phyloP scores from a whole-genome alignment of 2,113 vertebrate genomes.

The Protobothrops flavoviridis region DNA sequence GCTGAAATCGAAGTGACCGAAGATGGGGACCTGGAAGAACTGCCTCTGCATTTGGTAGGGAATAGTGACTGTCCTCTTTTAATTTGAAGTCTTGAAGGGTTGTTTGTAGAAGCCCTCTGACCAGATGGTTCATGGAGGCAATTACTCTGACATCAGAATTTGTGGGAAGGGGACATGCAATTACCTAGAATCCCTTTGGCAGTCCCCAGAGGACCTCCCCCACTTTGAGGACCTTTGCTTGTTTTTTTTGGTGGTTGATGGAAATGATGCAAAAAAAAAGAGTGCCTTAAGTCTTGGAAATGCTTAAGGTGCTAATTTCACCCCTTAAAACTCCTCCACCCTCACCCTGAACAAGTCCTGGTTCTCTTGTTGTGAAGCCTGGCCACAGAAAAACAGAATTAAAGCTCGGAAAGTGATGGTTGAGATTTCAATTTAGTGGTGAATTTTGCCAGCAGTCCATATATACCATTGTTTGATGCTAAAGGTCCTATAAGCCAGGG shows the following conservation, averaged over 20 bases:
- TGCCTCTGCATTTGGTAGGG: slow-evolving; percentile 34
- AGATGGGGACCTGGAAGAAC: slow-evolving; percentile 12
- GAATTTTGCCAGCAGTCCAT: not conserved
- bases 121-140: not conserved
- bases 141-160: not conserved
- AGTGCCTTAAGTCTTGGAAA: not conserved
- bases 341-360: not conserved
- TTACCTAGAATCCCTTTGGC: not conserved
- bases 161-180: not conserved
- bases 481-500: not conserved
- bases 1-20: slow-evolving; percentile 50
- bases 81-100: not conserved
- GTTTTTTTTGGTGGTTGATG: not conserved
- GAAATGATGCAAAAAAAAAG: not conserved
- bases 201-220: not conserved
- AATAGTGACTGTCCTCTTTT: not conserved
- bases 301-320: not conserved
- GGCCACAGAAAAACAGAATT: not conserved
- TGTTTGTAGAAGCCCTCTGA: not conserved
- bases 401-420: not conserved
- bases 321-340: not conserved
- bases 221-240: not conserved
- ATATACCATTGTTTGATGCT: not conserved
- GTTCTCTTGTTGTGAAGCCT: not conserved
- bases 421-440: not conserved